phyloP scores from a whole-genome alignment of 2,113 vertebrate genomes.

The Scomber japonicus region DNA sequence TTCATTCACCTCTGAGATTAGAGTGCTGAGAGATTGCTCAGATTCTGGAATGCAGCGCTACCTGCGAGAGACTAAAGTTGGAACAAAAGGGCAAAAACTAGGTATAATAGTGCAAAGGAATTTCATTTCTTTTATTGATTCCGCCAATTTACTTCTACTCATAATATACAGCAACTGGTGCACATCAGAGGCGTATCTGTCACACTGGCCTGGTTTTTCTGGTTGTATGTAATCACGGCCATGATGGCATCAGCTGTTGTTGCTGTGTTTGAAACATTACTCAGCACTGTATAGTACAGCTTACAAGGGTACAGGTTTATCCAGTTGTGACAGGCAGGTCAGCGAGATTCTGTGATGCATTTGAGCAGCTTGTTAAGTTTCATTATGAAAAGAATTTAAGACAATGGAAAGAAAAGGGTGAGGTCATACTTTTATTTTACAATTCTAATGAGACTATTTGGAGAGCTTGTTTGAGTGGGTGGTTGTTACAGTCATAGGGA shows the following conservation, averaged over 20 bases:
- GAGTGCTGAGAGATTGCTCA: no score
- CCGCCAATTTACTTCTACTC: no score
- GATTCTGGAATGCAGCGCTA: no score
- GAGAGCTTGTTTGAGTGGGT: background rate
- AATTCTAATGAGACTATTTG: background rate
- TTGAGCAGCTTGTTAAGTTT: slow-evolving; percentile 8
- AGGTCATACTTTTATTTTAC: background rate
- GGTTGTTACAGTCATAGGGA: background rate
- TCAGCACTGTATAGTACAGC: background rate
- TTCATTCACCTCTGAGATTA: no score
- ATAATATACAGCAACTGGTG: no score
- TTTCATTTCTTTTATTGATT: no score
- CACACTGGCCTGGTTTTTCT: no score
- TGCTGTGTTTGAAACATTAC: background rate
- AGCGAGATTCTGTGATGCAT: background rate
- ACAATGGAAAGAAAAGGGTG: background rate
- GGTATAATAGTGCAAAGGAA: no score
- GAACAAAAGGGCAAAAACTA: no score
- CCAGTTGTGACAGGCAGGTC: slow-evolving; percentile 17
- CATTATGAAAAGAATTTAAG: background rate
- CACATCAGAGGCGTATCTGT: no score
- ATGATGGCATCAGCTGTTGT: background rate
- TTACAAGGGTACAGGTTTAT: slow-evolving; percentile 13
- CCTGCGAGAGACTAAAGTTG: no score
- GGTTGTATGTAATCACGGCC: background rate